These are phyloP conservation scores for Lordiphosa stackelbergi DNA, from an alignment of 1,140 invertebrate genomes.

Conservation along the genomic window DNA sequence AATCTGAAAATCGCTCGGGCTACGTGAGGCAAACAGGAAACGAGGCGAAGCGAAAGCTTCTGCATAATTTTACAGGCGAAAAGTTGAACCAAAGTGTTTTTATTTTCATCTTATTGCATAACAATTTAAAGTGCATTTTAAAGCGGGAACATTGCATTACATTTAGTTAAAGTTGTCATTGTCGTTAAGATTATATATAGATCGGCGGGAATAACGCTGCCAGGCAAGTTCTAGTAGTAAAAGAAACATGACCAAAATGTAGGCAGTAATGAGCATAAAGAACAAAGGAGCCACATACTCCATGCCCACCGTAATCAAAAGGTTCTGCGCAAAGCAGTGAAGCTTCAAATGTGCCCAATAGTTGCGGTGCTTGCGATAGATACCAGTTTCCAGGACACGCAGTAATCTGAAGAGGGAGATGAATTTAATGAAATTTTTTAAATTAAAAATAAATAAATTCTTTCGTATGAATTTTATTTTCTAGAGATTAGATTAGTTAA, in stretches of 20 bases:
- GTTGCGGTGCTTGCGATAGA: slow-evolving; percentile 56
- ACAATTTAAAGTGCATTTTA: slow-evolving; percentile 52
- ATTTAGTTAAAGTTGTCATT: slow-evolving; percentile 2
- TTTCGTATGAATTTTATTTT: too few relatives aligned
- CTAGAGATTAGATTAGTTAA: too few relatives aligned
- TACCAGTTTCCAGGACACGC: slow-evolving; percentile 59
- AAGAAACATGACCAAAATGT: slow-evolving; percentile 50
- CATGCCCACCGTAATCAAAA: slow-evolving; percentile 67
- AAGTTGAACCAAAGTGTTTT: slow-evolving; percentile 66
- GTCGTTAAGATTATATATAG: slow-evolving; percentile 6
- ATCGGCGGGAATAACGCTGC: slow-evolving; percentile 39
- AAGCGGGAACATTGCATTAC: slow-evolving; percentile 15
- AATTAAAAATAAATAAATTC: too few relatives aligned
- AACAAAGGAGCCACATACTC: slow-evolving; percentile 73
- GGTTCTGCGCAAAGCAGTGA: slow-evolving; percentile 61
- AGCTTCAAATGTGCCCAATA: slow-evolving; percentile 57
- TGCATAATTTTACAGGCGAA: slow-evolving; percentile 63
- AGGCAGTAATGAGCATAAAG: slow-evolving; percentile 57
- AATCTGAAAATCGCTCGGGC: slow-evolving; percentile 40
- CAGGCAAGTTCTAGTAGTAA: slow-evolving; percentile 50
- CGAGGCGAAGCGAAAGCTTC: slow-evolving; percentile 30
- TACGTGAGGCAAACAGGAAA: slow-evolving; percentile 53
- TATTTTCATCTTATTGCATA: slow-evolving; percentile 26
- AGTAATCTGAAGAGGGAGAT: slow-evolving; percentile 29
- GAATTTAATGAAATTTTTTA: neutral